phyloP scores from a whole-genome alignment of 2,888 invertebrate species.

The Andrena marginata region DNA sequence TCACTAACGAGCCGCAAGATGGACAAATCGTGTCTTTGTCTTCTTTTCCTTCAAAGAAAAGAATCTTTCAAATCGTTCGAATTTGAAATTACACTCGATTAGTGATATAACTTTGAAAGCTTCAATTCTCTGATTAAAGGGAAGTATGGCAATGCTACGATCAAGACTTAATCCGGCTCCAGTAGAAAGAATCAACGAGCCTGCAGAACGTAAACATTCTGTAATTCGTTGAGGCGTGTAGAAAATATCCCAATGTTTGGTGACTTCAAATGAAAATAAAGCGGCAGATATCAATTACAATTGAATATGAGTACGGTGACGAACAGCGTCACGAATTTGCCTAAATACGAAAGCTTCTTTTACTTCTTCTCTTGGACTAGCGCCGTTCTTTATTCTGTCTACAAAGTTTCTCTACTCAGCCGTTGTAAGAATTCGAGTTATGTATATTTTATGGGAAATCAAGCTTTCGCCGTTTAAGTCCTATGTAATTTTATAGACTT shows the following conservation, averaged over 20 bases:
- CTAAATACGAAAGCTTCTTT: conserved; percentile 84
- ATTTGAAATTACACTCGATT: no score
- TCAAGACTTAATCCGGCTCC: no score
- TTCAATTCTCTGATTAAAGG: no score
- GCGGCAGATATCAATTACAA: conserved; percentile 58
- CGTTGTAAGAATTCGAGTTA: conserved; percentile 84
- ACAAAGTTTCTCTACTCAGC: conserved; percentile 86
- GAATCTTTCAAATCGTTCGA: no score
- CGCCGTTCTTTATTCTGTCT: conserved; percentile 87
- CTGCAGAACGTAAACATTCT: not conserved
- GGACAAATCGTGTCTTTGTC: no score
- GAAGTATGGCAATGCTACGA: no score
- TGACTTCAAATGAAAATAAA: conserved; percentile 23
- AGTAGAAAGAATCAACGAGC: not conserved
- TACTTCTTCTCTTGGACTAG: conserved; percentile 87
- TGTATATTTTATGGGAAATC: not conserved
- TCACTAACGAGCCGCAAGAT: no score
- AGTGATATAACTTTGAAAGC: no score
- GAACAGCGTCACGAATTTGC: conserved; percentile 37
- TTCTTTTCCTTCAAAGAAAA: no score
- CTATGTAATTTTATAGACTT: conserved; percentile 82
- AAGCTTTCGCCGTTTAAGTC: not conserved
- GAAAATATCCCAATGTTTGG: not conserved
- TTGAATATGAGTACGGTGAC: conserved; percentile 24
- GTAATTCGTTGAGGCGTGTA: not conserved